Conservation (phyloP, 1,140 invertebrate species). For the Formica selysi region DNA sequence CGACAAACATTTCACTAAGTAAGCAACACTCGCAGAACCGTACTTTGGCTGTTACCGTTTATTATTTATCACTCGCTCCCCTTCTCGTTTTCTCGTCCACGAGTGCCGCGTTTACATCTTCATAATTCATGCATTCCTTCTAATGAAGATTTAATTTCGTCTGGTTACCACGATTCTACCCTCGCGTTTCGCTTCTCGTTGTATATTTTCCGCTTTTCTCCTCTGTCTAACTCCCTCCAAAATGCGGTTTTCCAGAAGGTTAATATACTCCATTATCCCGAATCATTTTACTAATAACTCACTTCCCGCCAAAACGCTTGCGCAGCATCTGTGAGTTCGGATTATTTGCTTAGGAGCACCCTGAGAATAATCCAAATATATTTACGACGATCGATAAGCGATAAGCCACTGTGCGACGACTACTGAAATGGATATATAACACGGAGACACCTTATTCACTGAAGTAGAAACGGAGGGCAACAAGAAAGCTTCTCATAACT, state of each 20-base stretch:
- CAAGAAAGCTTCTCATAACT: background rate
- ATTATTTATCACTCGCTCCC: background rate
- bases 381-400: conserved; percentile 67
- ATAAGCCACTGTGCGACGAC: conserved; percentile 60
- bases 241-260: conserved; percentile 8
- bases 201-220: conserved; percentile 8
- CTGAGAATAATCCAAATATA: conserved; percentile 67
- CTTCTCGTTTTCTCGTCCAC: conserved; percentile 55
- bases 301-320: conserved; percentile 66
- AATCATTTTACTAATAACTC: conserved; percentile 61
- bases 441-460: conserved; percentile 37
- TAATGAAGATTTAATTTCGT: conserved; percentile 83
- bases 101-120: conserved; percentile 71
- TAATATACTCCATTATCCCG: conserved; percentile 19
- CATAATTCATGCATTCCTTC: conserved; percentile 79
- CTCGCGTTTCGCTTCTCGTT: conserved; percentile 54
- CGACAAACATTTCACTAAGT: background rate
- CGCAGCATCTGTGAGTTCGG: conserved; percentile 36
- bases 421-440: conserved; percentile 43
- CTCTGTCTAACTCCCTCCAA: too few species aligned
- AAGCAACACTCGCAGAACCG: background rate
- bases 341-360: conserved; percentile 67
- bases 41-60: background rate
- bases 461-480: conserved; percentile 17
- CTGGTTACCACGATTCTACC: conserved; percentile 59